phyloP scores from a whole-genome alignment of 2,888 invertebrate genomes.

The Parnassius glacialis region DNA sequence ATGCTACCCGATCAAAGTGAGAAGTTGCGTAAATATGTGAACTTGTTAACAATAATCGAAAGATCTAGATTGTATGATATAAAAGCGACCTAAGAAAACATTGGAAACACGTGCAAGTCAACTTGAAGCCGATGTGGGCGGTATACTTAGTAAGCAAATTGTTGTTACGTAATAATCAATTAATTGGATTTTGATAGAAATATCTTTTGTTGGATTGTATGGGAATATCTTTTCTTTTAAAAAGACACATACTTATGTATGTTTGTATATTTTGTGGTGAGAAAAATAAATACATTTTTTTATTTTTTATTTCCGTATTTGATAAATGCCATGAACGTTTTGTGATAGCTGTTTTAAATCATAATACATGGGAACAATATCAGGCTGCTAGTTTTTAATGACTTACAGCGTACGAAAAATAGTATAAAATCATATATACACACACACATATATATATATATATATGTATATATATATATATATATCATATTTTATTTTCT shows the following conservation, averaged over 20 bases:
- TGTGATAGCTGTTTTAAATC: too few species aligned
- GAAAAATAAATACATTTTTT: too few species aligned
- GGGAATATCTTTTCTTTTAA: background rate
- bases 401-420: too few species aligned
- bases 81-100: slow-evolving; percentile 7
- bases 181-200: background rate
- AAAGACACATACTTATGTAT: background rate
- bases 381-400: too few species aligned
- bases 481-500: too few species aligned
- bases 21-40: slow-evolving; percentile 17
- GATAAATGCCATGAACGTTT: too few species aligned
- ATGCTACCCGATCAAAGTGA: background rate
- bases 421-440: background rate
- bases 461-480: too few species aligned
- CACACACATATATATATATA: too few species aligned
- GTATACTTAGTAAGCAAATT: background rate
- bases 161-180: slow-evolving; percentile 10
- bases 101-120: slow-evolving; percentile 13
- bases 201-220: background rate
- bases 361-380: too few species aligned
- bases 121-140: slow-evolving; percentile 13
- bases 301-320: too few species aligned
- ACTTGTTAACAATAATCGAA: slow-evolving; percentile 15
- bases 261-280: too few species aligned
- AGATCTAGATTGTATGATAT: slow-evolving; percentile 15